A percentile compares a stretch with the other conserved stretches of the same genome.
phyloP scores from a whole-genome alignment of 2,888 invertebrate species.

The Gymnoscelis rufifasciata region DNA sequence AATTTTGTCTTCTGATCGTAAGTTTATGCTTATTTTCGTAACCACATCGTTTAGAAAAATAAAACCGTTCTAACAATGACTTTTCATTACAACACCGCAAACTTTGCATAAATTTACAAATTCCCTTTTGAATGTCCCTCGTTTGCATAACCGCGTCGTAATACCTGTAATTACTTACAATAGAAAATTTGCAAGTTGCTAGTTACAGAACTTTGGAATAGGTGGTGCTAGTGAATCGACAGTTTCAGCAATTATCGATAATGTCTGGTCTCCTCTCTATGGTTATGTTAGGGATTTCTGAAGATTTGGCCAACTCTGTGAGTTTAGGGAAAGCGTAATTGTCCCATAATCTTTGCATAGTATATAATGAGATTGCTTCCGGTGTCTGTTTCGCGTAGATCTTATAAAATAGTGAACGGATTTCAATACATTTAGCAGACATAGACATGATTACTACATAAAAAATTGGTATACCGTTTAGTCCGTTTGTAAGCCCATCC shows the following conservation, averaged over 20 bases:
- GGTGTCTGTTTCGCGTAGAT: no score
- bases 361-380: no score
- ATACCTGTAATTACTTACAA: conserved; percentile 38
- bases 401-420: no score
- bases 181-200: conserved; percentile 29
- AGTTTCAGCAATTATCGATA: conserved; percentile 18
- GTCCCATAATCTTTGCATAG: no score
- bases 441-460: no score
- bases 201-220: conserved; percentile 43
- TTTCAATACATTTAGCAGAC: no score
- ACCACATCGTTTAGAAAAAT: no score
- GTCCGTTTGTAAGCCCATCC: no score
- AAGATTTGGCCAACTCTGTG: not conserved
- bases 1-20: no score
- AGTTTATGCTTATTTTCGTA: no score
- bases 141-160: conserved; percentile 26
- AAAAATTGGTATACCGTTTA: no score
- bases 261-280: conserved; percentile 3
- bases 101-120: conserved; percentile 16
- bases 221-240: conserved; percentile 17
- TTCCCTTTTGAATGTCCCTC: conserved; percentile 14
- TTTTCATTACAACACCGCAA: conserved; percentile 8
- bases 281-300: not conserved
- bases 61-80: not conserved
- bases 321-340: no score